Evolutionary conservation across 2,888 invertebrate species (phyloP).

Genomic region (Caenorhabditis sp.): DNA sequence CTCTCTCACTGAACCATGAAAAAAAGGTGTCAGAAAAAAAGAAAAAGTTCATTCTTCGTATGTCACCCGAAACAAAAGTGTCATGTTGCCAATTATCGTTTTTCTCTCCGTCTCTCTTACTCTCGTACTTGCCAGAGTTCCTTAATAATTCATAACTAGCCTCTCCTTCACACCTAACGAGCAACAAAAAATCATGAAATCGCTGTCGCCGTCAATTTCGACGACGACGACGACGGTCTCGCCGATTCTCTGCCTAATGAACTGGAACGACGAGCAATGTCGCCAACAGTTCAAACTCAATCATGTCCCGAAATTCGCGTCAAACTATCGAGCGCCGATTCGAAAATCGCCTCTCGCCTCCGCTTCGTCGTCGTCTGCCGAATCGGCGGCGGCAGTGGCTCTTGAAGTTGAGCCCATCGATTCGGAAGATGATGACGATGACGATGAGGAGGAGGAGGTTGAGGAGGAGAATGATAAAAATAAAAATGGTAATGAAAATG

Average conservation of each 20-base stretch:
- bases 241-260: slow-evolving; percentile 67
- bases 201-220: no score
- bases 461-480: slow-evolving; percentile 15
- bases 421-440: slow-evolving; percentile 13
- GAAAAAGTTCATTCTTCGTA: not conserved
- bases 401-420: slow-evolving; percentile 4
- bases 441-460: slow-evolving; percentile 15
- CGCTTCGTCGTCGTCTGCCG: not conserved
- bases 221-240: slow-evolving; percentile 60
- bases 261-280: slow-evolving; percentile 67
- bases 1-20: no score
- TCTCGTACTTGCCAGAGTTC: slow-evolving; percentile 4
- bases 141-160: slow-evolving; percentile 10
- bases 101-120: not conserved
- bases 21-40: not conserved
- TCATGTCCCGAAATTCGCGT: slow-evolving; percentile 62
- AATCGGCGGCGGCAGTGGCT: not conserved
- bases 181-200: not conserved
- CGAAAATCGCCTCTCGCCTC: not conserved
- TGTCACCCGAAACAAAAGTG: not conserved
- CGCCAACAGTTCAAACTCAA: slow-evolving; percentile 56
- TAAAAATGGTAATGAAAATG: slow-evolving; percentile 21
- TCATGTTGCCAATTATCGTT: slow-evolving; percentile 1
- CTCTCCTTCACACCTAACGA: not conserved
- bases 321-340: slow-evolving; percentile 35